Evolutionary conservation across 2,113 vertebrate species (phyloP).

Genomic region (Alaudala cheleensis): DNA sequence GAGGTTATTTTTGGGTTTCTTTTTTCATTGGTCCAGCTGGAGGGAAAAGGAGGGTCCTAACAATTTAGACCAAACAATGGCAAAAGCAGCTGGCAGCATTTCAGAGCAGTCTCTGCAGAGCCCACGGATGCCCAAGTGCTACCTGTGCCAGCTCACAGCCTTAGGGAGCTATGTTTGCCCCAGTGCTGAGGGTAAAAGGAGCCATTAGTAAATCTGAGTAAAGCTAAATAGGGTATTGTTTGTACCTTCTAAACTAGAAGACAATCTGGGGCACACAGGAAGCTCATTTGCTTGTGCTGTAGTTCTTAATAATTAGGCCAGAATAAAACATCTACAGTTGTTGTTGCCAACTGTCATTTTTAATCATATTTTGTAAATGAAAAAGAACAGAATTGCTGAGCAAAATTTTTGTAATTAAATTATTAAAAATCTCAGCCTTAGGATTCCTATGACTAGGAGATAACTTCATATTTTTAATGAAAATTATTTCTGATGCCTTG

Average conservation of each 20-base stretch:
- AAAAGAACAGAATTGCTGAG: background rate
- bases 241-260: background rate
- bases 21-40: background rate
- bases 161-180: background rate
- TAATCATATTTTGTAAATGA: background rate
- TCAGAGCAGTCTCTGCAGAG: background rate
- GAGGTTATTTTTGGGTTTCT: conserved; percentile 37
- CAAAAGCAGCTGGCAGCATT: background rate
- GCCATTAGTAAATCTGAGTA: background rate
- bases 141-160: background rate
- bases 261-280: background rate
- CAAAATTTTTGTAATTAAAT: background rate
- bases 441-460: background rate
- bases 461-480: background rate
- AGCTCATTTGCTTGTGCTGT: background rate
- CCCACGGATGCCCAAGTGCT: background rate
- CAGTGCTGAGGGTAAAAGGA: background rate
- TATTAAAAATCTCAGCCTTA: background rate
- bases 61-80: fast-evolving
- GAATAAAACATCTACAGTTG: background rate
- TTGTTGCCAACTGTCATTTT: conserved; percentile 22
- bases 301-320: conserved; percentile 2
- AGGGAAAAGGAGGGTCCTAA: background rate
- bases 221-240: background rate
- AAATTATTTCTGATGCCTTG: background rate